A percentile compares a stretch with the other conserved stretches of the same genome.
Evolutionary conservation across 2,797 vertebrate genomes (phyloP).

Genomic region (Sebastes trivittatus): DNA sequence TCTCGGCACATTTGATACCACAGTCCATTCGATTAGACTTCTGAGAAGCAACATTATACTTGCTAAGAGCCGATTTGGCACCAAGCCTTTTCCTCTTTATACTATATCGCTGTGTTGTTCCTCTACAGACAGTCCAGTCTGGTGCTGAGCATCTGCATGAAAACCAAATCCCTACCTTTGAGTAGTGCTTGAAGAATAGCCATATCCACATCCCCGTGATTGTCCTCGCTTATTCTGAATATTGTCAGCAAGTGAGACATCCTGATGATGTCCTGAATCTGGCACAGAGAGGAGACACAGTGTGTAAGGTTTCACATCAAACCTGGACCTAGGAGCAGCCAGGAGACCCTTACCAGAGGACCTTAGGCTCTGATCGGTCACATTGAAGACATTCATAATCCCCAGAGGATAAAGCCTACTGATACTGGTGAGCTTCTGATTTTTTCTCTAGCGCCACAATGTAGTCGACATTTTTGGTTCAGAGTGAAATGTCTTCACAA

Average conservation of each 20-base stretch:
- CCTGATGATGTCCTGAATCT: slow-evolving; percentile 96
- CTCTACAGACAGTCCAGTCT: not conserved
- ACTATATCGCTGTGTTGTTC: not conserved
- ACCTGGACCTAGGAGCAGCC: not conserved
- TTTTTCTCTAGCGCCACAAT: too few species aligned
- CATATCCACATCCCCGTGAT: slow-evolving; percentile 90
- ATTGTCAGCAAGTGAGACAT: slow-evolving; percentile 89
- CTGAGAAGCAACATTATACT: slow-evolving; percentile 18
- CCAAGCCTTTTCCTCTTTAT: not conserved
- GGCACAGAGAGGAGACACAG: slow-evolving; percentile 10
- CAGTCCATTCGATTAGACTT: not conserved
- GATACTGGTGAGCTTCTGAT: too few species aligned
- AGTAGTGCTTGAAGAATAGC: slow-evolving; percentile 94
- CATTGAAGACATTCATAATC: too few species aligned
- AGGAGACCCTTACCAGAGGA: not conserved
- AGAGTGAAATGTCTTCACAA: too few species aligned
- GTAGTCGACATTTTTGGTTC: fast-evolving
- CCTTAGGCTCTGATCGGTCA: not conserved
- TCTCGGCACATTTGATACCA: slow-evolving; percentile 1
- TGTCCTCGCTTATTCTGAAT: slow-evolving; percentile 88
- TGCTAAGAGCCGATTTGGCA: slow-evolving; percentile 6
- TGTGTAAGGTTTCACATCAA: not conserved
- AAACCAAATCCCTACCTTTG: slow-evolving; percentile 84
- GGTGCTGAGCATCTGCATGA: not conserved
- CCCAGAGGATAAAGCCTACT: too few species aligned